Percentiles rank a stretch among this genome's conserved stretches.
Conservation (phyloP, 2,113 vertebrate species). For the Cervus canadensis region DNA sequence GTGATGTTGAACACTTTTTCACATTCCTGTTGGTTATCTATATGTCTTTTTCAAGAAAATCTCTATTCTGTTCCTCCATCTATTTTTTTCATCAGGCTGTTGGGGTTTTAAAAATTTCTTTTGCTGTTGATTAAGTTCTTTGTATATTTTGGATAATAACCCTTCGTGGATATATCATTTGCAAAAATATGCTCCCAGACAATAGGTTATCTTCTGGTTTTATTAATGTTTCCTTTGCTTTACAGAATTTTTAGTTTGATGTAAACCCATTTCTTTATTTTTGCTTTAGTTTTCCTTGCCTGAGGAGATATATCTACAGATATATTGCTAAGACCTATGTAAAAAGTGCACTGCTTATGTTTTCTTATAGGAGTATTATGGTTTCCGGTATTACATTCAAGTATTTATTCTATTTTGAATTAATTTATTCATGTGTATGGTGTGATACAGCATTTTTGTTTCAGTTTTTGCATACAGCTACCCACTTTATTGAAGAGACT, state of each 20-base stretch:
- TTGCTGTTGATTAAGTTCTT: neutral
- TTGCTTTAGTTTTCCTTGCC: neutral
- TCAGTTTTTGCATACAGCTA: neutral
- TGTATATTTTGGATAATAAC: neutral
- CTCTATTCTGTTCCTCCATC: neutral
- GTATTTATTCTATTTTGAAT: neutral
- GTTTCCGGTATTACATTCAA: neutral
- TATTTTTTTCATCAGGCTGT: neutral
- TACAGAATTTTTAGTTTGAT: neutral
- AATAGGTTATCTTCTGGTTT: neutral
- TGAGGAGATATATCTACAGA: neutral
- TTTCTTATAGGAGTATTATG: neutral
- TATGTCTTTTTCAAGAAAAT: neutral
- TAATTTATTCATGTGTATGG: neutral
- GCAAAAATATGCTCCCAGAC: neutral
- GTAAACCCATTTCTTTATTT: neutral
- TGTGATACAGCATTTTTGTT: neutral
- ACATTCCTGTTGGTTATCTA: neutral
- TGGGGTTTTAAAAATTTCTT: neutral
- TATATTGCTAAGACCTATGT: neutral
- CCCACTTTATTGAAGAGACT: neutral
- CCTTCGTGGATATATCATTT: neutral
- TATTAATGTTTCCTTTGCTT: neutral
- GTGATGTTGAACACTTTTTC: neutral
- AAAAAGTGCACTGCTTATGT: neutral